Conservation (phyloP, 2,888 invertebrate species). For the Tipula lateralis region DNA sequence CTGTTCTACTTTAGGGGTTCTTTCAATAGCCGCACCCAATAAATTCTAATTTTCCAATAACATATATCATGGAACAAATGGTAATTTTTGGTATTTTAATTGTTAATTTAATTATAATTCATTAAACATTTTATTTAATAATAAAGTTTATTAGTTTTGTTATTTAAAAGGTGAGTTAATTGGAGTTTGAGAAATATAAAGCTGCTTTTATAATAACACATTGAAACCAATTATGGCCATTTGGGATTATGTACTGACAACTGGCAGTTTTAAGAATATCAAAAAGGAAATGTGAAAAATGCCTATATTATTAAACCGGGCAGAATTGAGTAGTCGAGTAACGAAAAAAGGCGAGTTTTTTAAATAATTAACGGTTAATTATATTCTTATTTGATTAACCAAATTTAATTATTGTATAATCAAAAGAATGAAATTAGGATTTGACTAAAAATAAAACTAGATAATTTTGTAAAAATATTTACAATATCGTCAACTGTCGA, state of each 20-base stretch:
- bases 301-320: no score
- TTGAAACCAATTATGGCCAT: neutral
- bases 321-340: no score
- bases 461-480: no score
- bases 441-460: no score
- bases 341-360: no score
- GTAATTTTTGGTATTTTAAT: neutral
- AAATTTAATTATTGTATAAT: no score
- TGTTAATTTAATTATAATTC: neutral
- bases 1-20: conserved; percentile 89
- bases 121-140: neutral
- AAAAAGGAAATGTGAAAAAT: no score
- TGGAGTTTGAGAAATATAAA: neutral
- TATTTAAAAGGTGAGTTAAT: neutral
- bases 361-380: no score
- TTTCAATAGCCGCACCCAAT: conserved; percentile 87
- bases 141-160: conserved; percentile 7
- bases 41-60: conserved; percentile 61
- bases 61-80: neutral
- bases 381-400: no score
- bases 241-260: neutral
- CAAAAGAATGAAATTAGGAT: no score
- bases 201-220: neutral
- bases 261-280: no score
- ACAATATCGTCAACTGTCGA: no score